These are phyloP conservation scores for Drosophila pseudoobscura DNA, from an alignment of 1,140 invertebrate genomes.

Conservation along the genomic window DNA sequence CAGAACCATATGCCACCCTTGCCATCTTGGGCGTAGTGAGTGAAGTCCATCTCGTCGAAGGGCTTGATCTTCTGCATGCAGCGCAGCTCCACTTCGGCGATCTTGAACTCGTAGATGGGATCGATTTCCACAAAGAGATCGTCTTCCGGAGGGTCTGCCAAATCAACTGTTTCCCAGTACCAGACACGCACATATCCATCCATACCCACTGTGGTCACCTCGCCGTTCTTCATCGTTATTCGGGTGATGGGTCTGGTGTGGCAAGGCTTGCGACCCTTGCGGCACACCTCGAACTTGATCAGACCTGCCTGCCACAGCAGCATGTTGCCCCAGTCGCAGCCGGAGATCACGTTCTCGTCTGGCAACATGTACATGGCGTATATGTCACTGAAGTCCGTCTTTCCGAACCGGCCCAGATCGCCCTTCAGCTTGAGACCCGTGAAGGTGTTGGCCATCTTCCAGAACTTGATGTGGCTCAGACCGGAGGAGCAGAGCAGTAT, in stretches of 20 bases:
- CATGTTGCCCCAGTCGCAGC: conserved; percentile 95
- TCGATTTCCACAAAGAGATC: conserved; percentile 92
- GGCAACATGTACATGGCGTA: conserved; percentile 92
- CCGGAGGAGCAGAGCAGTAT: conserved; percentile 91
- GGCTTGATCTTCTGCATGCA: conserved; percentile 66
- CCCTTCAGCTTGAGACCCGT: conserved; percentile 95
- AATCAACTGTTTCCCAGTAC: conserved; percentile 94
- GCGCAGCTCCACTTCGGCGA: conserved; percentile 69
- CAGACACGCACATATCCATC: conserved; percentile 93
- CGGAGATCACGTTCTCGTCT: conserved; percentile 93
- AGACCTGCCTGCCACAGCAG: conserved; percentile 94
- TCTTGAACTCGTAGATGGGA: conserved; percentile 89
- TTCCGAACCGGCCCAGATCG: conserved; percentile 93
- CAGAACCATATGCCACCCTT: conserved; percentile 92
- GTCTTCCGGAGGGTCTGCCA: conserved; percentile 90
- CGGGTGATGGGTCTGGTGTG: conserved; percentile 89
- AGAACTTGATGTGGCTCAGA: conserved; percentile 93
- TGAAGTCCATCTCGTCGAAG: conserved; percentile 56
- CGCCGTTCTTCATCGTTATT: conserved; percentile 88
- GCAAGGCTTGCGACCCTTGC: conserved; percentile 88
- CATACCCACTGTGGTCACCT: conserved; percentile 87
- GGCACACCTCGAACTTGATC: conserved; percentile 91
- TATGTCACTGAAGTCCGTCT: conserved; percentile 95
- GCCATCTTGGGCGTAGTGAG: conserved; percentile 86
- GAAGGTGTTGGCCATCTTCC: conserved; percentile 95